Conservation (phyloP, 1,140 invertebrate genomes). For the Metaphire vulgaris region DNA sequence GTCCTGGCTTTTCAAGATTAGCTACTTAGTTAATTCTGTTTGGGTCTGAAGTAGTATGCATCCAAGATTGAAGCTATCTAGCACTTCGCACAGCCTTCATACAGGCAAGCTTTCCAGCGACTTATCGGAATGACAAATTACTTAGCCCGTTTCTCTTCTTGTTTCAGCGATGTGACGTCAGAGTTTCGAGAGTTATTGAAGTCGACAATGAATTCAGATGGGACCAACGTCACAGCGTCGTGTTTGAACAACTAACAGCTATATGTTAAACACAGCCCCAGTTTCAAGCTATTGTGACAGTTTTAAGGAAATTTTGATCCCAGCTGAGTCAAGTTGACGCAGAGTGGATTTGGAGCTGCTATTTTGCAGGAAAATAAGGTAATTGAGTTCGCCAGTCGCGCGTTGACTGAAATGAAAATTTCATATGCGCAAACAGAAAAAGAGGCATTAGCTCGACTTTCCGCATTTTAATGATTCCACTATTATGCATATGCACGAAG, state of each 20-base stretch:
- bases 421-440: slow-evolving; percentile 54
- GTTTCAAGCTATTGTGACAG: slow-evolving; percentile 36
- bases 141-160: slow-evolving; percentile 32
- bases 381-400: slow-evolving; percentile 51
- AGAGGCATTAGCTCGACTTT: slow-evolving; percentile 54
- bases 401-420: slow-evolving; percentile 47
- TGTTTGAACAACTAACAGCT: slow-evolving; percentile 32
- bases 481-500: slow-evolving; percentile 44
- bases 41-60: slow-evolving; percentile 47
- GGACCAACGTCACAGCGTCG: slow-evolving; percentile 15
- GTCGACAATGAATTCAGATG: slow-evolving; percentile 14
- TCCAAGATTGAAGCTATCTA: slow-evolving; percentile 46
- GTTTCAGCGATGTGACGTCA: slow-evolving; percentile 19
- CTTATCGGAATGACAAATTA: slow-evolving; percentile 36
- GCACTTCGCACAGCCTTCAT: slow-evolving; percentile 30
- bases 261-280: slow-evolving; percentile 30
- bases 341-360: slow-evolving; percentile 47
- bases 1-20: too few relatives aligned
- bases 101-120: slow-evolving; percentile 30
- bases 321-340: slow-evolving; percentile 34
- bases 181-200: slow-evolving; percentile 17
- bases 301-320: slow-evolving; percentile 31
- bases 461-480: slow-evolving; percentile 48
- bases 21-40: too few relatives aligned
- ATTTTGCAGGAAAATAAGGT: slow-evolving; percentile 51